A percentile compares a stretch with the other conserved stretches of the same genome.
These are phyloP conservation scores for Sporophila hypoxantha DNA, from an alignment of 2,113 vertebrate genomes.

Conservation along the genomic window DNA sequence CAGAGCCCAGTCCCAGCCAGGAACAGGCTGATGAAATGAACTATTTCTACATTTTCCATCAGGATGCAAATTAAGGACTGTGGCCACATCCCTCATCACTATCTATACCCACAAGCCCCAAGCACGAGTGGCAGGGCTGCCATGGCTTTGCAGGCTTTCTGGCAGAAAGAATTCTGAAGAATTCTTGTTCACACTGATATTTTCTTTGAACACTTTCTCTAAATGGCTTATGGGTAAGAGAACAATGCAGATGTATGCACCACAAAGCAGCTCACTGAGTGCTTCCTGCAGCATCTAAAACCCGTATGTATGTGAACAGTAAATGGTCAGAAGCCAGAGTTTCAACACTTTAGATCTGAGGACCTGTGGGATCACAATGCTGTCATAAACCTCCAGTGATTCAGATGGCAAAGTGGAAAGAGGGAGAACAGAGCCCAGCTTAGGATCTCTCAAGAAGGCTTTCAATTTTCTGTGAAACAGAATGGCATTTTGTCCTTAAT, in stretches of 20 bases:
- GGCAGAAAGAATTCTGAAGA: not conserved
- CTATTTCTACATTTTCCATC: not conserved
- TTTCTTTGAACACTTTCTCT: not conserved
- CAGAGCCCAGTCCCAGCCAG: not conserved
- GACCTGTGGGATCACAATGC: not conserved
- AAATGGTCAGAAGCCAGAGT: not conserved
- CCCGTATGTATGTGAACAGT: rapidly evolving
- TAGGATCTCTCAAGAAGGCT: not conserved
- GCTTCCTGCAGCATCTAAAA: not conserved
- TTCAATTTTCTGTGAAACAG: not conserved
- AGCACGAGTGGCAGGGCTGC: not conserved
- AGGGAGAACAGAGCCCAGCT: not conserved
- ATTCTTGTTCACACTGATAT: not conserved
- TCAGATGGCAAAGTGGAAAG: not conserved
- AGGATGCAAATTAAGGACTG: not conserved
- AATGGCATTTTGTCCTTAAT: not conserved
- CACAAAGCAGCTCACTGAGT: not conserved
- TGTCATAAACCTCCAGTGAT: not conserved
- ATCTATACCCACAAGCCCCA: not conserved
- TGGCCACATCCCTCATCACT: not conserved
- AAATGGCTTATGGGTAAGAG: not conserved
- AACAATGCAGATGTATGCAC: not conserved
- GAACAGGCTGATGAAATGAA: not conserved
- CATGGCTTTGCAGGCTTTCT: not conserved
- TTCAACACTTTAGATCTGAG: not conserved